A percentile compares a stretch with the other conserved stretches of the same genome.
Evolutionary conservation across 2,113 vertebrate species (phyloP).

Genomic region (Myotis yumanensis): DNA sequence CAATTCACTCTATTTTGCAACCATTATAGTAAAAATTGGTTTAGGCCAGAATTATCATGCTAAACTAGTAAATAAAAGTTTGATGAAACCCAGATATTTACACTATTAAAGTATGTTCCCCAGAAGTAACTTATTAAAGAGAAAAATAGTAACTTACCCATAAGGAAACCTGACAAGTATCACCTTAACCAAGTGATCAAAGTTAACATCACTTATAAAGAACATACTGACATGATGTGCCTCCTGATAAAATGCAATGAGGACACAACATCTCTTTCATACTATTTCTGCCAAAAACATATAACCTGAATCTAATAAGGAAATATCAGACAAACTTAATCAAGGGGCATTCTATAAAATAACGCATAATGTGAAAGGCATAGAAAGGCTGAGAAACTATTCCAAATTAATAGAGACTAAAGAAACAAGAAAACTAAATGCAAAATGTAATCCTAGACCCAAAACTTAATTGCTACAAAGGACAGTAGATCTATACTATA

Average conservation of each 20-base stretch:
- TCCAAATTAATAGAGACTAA: constrained; percentile 32
- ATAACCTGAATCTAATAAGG: constrained; percentile 13
- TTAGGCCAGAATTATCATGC: not conserved
- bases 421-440: not conserved
- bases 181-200: not conserved
- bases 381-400: not conserved
- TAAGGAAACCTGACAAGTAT: not conserved
- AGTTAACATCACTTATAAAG: not conserved
- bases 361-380: constrained; percentile 1
- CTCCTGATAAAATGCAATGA: not conserved
- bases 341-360: constrained; percentile 30
- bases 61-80: constrained; percentile 13
- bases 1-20: constrained; percentile 38
- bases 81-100: constrained; percentile 12
- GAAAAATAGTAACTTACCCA: not conserved
- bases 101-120: not conserved
- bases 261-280: not conserved
- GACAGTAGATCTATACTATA: not conserved
- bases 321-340: constrained; percentile 19
- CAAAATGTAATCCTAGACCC: not conserved
- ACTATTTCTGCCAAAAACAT: not conserved
- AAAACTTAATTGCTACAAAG: not conserved
- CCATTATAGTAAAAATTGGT: not conserved
- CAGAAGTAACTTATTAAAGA: not conserved
- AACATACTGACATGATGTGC: not conserved